A percentile compares a stretch with the other conserved stretches of the same genome.
phyloP scores from a whole-genome alignment of 2,888 invertebrate genomes.

The Prenolepis imparis region DNA sequence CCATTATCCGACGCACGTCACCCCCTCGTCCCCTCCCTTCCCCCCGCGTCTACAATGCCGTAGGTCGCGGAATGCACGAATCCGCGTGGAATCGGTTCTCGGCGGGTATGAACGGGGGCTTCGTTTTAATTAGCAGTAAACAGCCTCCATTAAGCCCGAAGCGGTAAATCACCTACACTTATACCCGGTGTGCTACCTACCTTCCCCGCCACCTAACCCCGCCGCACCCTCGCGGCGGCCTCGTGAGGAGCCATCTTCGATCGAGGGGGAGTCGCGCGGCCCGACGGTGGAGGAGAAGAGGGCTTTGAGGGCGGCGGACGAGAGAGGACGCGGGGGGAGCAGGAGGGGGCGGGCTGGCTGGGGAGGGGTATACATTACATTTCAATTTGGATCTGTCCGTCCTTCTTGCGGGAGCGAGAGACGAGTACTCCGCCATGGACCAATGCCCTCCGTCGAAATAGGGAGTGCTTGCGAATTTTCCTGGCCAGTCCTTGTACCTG shows the following conservation, averaged over 20 bases:
- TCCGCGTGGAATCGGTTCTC: constrained; percentile 76
- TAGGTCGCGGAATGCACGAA: constrained; percentile 62
- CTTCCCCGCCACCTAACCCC: constrained; percentile 62
- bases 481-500: constrained; percentile 58
- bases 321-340: constrained; percentile 25
- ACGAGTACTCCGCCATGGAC: constrained; percentile 77
- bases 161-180: constrained; percentile 85
- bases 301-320: constrained; percentile 47
- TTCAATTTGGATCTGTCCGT: constrained; percentile 83
- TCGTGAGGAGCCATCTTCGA: constrained; percentile 74
- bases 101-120: constrained; percentile 82
- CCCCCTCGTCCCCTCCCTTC: background rate
- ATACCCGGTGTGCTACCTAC: constrained; percentile 75
- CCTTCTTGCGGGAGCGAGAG: constrained; percentile 73
- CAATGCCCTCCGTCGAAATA: constrained; percentile 70
- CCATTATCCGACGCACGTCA: constrained; percentile 41
- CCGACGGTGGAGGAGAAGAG: constrained; percentile 64
- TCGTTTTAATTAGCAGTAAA: constrained; percentile 86
- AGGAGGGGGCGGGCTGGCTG: constrained; percentile 50
- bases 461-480: constrained; percentile 75
- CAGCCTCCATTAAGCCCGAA: constrained; percentile 84
- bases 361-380: constrained; percentile 82
- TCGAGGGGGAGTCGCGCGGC: constrained; percentile 52
- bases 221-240: constrained; percentile 53
- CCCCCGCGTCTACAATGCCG: constrained; percentile 14